These are phyloP conservation scores for Prietella phreatophila DNA, from an alignment of 2,113 vertebrate species.

Conservation along the genomic window DNA sequence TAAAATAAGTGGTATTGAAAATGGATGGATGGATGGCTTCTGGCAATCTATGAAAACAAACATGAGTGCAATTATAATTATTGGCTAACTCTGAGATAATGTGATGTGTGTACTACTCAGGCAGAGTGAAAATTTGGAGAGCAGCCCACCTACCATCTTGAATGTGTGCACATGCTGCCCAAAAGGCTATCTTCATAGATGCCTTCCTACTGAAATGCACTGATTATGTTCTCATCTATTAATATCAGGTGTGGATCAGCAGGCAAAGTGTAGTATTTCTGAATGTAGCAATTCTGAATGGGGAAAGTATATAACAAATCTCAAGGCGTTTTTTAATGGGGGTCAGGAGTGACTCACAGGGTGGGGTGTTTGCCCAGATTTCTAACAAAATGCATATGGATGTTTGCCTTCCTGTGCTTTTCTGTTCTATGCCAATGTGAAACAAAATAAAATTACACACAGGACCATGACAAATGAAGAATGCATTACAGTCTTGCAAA, in stretches of 20 bases:
- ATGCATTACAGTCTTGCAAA: slow-evolving; percentile 65
- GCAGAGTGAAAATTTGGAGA: not conserved
- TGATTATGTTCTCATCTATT: slow-evolving; percentile 5
- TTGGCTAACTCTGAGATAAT: not conserved
- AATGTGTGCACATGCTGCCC: not conserved
- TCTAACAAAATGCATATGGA: slow-evolving; percentile 57
- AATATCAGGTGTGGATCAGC: not conserved
- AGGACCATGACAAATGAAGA: slow-evolving; percentile 66
- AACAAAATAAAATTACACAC: slow-evolving; percentile 63
- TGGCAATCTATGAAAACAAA: not conserved
- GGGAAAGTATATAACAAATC: not conserved
- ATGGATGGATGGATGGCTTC: not conserved
- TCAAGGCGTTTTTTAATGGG: slow-evolving; percentile 29
- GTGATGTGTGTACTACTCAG: not conserved
- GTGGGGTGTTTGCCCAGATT: slow-evolving; percentile 47
- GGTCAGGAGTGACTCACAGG: slow-evolving; percentile 38
- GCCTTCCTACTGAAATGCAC: not conserved
- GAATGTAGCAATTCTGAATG: not conserved
- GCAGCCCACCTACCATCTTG: not conserved
- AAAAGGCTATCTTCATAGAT: not conserved
- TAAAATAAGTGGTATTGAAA: too few species aligned
- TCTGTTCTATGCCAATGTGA: slow-evolving; percentile 61
- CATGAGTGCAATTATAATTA: not conserved
- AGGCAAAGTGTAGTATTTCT: not conserved
- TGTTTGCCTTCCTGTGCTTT: slow-evolving; percentile 64